Base-by-base conservation (phyloP, 2,888 invertebrate species). In the Mesorhabditis belari region DNA sequence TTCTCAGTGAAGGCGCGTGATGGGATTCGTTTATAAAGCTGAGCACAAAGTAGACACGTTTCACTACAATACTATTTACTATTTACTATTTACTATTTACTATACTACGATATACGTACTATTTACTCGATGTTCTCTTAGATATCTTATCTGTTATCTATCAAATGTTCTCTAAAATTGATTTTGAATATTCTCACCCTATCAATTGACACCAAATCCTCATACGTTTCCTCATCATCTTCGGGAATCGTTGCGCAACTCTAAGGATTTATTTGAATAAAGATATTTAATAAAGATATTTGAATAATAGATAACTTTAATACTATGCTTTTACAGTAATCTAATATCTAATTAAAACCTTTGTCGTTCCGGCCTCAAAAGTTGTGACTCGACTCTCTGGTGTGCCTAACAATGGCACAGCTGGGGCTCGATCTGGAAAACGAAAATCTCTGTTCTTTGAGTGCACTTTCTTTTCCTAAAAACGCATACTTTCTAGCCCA, bases 241-340 rank as follows among this genome's bases (percentile, higher is more conserved):
- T 74, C 71, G n/a, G 77, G 77, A 55, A 77, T 77, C 5, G 77
- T 77, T 0, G 77, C 77, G 55, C 77, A 77, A 52, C 76, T 76
- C 60, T 35, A 2, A n/a, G n/a, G n/a, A n/a, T n/a, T n/a, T n/a
- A n/a, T n/a, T n/a, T n/a, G n/a, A n/a, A n/a, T n/a, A n/a, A n/a
- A n/a, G n/a, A n/a, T n/a, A n/a, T n/a, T n/a, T n/a, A n/a, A n/a
- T n/a, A n/a, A 35, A 35, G n/a, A n/a, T 35, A 2, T 1, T 1
- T 17, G n/a, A 35, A 35, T 35, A 35, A 2, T 35, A 17, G 1
- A 35, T 35, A 35, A 35, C 44, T 2, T 35, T 35, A 17, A 2
- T 1, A 1, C 12, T 17, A n/a, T 1, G n/a, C 2, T n/a, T 35
- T 35, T 35, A 17, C 44, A 35, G 12, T 35, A 35, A n/a, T 35